Base-by-base conservation (phyloP, 2,113 vertebrate genomes). In the Gopherus flavomarginatus region DNA sequence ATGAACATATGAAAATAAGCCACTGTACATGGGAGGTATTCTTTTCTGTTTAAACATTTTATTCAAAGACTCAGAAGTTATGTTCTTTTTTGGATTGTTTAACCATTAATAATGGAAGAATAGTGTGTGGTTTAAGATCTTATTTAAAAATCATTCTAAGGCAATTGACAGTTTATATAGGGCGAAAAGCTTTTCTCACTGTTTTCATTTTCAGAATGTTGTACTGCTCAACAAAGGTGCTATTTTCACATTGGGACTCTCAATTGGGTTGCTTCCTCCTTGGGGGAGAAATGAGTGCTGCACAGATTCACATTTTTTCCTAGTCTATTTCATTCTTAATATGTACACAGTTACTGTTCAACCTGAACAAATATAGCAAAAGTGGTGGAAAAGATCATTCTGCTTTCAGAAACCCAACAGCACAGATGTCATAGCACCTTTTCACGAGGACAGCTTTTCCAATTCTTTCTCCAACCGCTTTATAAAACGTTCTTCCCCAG, bases 1-100 rank as follows among this genome's bases (percentile, higher is more conserved):
- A 97, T 97, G 97, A 95, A 89, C 90, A 94, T 19, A 83, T 2
- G 1, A 96, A 98, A 97, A 95, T 96, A 96, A 94, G 90, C 94
- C 94, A 88, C 81, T 53, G 19, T 92, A 92, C 89, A 91, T 52
- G 35, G 84, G 54, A 97, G 44, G 91, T 83, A 95, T 94, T 94
- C 93, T 94, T 94, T 93, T 95, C 85, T 95, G 83, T 96, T 94
- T 79, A 94, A 93, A 95, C 85, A 96, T 94, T 96, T 96, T 93
- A 96, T 94, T 96, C 92, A 96, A 94, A 90, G 85, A 88, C 89
- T 93, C 87, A 79, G 89, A 96, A 92, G 83, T 89, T 90, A 96
- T 95, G 94, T 90, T 92, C 2, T 85, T 72, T 96, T 96, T 96
- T 89, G 86, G 83, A 85, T 75, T 85, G 86, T 89, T 92, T 91